A percentile compares a stretch with the other conserved stretches of the same genome.
Evolutionary conservation across 2,113 vertebrate genomes (phyloP).

Genomic region (Balaeniceps rex): DNA sequence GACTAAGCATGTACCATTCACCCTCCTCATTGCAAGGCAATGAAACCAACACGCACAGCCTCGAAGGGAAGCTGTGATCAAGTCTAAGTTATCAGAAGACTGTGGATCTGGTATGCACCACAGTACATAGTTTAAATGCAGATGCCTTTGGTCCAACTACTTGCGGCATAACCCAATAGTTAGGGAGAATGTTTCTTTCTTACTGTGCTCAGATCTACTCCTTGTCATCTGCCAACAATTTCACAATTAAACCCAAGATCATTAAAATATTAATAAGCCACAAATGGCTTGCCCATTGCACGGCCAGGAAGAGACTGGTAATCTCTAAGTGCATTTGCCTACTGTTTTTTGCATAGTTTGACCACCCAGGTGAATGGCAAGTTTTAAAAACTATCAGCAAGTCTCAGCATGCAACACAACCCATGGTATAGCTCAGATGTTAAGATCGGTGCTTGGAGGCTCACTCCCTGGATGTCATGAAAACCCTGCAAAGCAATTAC

Average conservation of each 20-base stretch:
- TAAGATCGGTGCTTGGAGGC: background rate
- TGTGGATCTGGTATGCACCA: background rate
- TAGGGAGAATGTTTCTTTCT: background rate
- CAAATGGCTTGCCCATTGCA: background rate
- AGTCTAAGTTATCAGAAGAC: background rate
- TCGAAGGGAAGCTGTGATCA: background rate
- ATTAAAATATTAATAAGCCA: background rate
- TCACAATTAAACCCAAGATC: background rate
- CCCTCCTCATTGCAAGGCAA: background rate
- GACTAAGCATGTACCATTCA: too few species aligned
- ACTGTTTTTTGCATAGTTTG: background rate
- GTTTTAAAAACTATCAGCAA: background rate
- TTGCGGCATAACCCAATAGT: background rate
- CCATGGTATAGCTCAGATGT: background rate
- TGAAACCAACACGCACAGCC: background rate
- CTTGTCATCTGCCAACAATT: background rate
- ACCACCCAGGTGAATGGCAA: background rate
- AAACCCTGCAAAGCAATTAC: constrained; percentile 11
- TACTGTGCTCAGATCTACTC: background rate
- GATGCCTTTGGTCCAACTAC: background rate
- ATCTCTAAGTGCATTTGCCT: background rate
- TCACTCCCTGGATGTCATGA: background rate
- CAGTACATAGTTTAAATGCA: background rate
- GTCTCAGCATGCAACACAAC: background rate
- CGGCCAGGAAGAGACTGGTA: background rate